Evolutionary conservation across 2,888 invertebrate genomes (phyloP).

Genomic region (Chalcis sispes): DNA sequence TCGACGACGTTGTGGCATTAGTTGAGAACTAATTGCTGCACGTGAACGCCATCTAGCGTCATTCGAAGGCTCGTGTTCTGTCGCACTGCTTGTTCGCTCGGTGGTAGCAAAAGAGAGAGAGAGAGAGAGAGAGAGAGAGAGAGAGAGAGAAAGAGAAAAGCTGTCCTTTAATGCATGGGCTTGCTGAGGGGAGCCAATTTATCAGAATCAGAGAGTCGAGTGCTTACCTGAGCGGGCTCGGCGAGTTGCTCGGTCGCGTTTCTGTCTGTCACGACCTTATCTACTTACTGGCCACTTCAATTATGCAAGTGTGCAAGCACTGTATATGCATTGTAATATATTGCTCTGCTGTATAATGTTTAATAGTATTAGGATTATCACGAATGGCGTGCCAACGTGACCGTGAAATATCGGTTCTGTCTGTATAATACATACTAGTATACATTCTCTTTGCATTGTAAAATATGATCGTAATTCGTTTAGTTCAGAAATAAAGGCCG

Average conservation of each 20-base stretch:
- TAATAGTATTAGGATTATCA: conserved; percentile 51
- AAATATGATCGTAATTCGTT: no score
- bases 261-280: conserved; percentile 47
- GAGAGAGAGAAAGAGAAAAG: no score
- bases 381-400: conserved; percentile 41
- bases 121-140: no score
- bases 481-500: no score
- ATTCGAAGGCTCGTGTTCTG: conserved; percentile 3
- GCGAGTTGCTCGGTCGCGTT: background rate
- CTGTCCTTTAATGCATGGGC: conserved; percentile 21
- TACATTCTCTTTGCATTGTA: no score
- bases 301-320: conserved; percentile 21
- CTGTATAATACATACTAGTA: no score
- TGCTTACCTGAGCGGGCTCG: background rate
- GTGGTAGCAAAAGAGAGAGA: no score
- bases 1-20: conserved; percentile 59
- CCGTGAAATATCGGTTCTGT: conserved; percentile 49
- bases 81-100: background rate
- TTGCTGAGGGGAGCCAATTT: conserved; percentile 25
- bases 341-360: conserved; percentile 4
- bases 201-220: conserved; percentile 37
- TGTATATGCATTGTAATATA: no score
- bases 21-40: conserved; percentile 65
- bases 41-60: conserved; percentile 8
- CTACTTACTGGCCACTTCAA: conserved; percentile 38